These are phyloP conservation scores for Macrophya annulata DNA, from an alignment of 2,888 invertebrate species.

Conservation along the genomic window DNA sequence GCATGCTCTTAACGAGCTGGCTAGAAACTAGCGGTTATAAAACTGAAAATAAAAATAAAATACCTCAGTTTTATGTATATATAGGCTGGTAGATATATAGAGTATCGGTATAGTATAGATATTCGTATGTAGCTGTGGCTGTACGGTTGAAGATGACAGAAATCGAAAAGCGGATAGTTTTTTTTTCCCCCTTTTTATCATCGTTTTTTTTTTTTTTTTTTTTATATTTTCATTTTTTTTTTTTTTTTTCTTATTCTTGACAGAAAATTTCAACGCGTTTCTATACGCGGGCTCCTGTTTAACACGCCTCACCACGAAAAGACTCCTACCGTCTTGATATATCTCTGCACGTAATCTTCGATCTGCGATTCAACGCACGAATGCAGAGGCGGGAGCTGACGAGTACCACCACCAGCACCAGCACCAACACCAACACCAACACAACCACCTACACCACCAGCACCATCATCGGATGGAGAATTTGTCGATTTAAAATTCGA, in stretches of 20 bases:
- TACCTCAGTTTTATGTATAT: not conserved
- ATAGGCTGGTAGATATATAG: not conserved
- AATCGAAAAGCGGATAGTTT: not conserved
- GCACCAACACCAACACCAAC: conserved; percentile 8
- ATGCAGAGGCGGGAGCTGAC: conserved; percentile 45
- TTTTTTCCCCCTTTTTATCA: not conserved
- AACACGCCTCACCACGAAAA: conserved; percentile 23
- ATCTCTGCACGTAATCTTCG: conserved; percentile 54
- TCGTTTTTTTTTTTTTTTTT: not conserved
- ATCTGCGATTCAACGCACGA: conserved; percentile 54
- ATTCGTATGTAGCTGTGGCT: too few relatives aligned
- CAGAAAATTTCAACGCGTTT: conserved; percentile 31
- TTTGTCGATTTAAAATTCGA: conserved; percentile 54
- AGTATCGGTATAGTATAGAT: not conserved
- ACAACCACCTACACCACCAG: not conserved
- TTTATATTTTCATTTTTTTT: not conserved
- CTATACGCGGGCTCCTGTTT: conserved; percentile 49
- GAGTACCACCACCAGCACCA: conserved; percentile 31
- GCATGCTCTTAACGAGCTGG: conserved; percentile 15
- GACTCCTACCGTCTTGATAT: conserved; percentile 50
- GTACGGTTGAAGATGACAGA: not conserved
- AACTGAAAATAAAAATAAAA: conserved; percentile 2
- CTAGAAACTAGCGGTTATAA: conserved; percentile 11
- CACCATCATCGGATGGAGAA: not conserved
- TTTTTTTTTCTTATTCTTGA: not conserved